Percentiles rank a stretch among this genome's conserved stretches.
Evolutionary conservation across 2,888 invertebrate genomes (phyloP).

Genomic region (Chrysomela aeneicollis): DNA sequence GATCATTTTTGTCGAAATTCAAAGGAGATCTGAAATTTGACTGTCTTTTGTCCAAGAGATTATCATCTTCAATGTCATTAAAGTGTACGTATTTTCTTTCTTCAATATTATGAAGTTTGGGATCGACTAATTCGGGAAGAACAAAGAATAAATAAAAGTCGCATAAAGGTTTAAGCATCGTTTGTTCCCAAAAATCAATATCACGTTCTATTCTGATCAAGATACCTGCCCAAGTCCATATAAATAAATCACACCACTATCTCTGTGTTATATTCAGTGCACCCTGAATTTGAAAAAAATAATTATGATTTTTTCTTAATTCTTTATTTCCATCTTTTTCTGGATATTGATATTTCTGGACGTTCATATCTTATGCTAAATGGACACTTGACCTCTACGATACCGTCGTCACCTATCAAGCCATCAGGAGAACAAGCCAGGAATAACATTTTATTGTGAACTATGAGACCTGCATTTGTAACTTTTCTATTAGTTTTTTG

Average conservation of each 20-base stretch:
- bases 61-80: background rate
- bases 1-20: background rate
- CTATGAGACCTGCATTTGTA: background rate
- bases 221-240: constrained; percentile 16
- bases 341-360: background rate
- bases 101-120: background rate
- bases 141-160: constrained; percentile 1
- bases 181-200: background rate
- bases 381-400: constrained; percentile 4
- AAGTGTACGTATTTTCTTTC: background rate
- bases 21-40: background rate
- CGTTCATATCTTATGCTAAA: background rate
- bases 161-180: background rate
- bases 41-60: too few relatives aligned
- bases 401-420: background rate
- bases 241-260: constrained; percentile 21
- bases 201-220: constrained; percentile 11
- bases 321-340: background rate
- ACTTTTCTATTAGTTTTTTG: background rate
- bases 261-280: constrained; percentile 12
- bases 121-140: background rate
- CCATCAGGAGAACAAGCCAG: constrained; percentile 13
- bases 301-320: constrained; percentile 15
- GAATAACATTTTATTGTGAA: background rate
- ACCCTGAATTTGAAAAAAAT: constrained; percentile 25